Base-by-base conservation (phyloP, 2,888 invertebrate species). In the Rhagophthalmus giganteus region DNA sequence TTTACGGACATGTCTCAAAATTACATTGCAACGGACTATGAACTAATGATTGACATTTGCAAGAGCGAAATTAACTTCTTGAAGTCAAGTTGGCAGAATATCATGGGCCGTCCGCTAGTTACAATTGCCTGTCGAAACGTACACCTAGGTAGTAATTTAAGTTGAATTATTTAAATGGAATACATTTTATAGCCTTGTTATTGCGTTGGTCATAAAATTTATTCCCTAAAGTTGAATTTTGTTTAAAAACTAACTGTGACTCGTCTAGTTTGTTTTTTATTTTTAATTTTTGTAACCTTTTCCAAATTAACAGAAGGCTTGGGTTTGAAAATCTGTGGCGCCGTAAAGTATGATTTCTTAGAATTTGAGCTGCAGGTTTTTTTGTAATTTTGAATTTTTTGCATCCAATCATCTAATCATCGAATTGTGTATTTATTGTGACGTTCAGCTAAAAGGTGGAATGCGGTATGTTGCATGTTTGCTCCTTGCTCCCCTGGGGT, bases 21-120 rank as follows among this genome's bases (percentile, higher is more conserved):
- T 86, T 98, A 98, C 88, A 90, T 97, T 75, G 95, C 95, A 74
- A 93, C 94, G 74, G 98, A 99, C 81, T 91, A 91, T 79, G 94
- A 95, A 78, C 86, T 98, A 79, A 89, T 97, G 88, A 90, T 97
- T 74, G 97, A 98, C 81, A 91, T 91, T 76, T 90, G 95, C 81
- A 94, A 94, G 82, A 91, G 92, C 67, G 95, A 97, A 81, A 90
- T 97, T 73, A 90, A 94, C 82, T 96, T 95, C 84, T 86, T 97
- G 81, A 95, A 97, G 82, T 92, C 91, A 68, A 93, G 93, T 77
- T 99, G 98, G 98, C 93, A 93, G 81, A 92, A 92, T 79, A 91
- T 94, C 80, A 85, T 96, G 73, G 99, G 99, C 69, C 85, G 98
- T 68, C 98, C 99, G 57, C 85, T 94, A 72, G 90, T 96, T 76